Evolutionary conservation across 2,888 invertebrate genomes (phyloP), one percentile per base, ranked within the genome.

Genomic region (Tinea pellionella): DNA sequence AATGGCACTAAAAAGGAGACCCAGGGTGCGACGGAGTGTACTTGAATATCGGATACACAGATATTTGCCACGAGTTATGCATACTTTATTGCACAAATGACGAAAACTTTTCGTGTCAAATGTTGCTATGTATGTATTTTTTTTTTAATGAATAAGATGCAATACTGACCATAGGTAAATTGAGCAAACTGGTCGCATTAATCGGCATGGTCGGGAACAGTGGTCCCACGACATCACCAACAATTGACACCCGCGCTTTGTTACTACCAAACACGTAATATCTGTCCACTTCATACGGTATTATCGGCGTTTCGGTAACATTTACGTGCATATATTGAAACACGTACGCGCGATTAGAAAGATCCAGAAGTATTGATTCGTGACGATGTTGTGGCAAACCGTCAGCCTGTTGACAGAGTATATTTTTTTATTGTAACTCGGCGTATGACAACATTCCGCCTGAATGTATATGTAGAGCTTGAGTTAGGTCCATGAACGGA

Each of bases 241-340:
- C 94, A 19, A 96, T 80, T 0, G 94, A 93, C n/a, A 96, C 89
- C 15, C 91, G 88, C 12, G 96, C 98, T 62, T 87, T 90, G 75
- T 97, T 97, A 0, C 97, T 97, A 0, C 97, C 97, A 75, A 94
- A 97, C 59, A 98, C 94, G 79, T 97, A 99, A 83, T 97, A 95
- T 66, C 96, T 93, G 72, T 86, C 83, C 66, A 82, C 93, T 66
- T 96, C 94, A 77, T 97, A 97, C 0, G 97, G 96, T 65, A 97
- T 96, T 61, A 96, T 89, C 1, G 98, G 96, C 0, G 94, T 94
- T 79, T 98, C 97, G 0, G 97, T 97, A 6, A 98, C 93, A 78
- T 97, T 96, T 0, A 98, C 95, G 80, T 98, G 96, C 92, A 98
- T 93, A 77, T 97, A 97, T 69, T 97, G 97, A 84, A 97, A 93